A percentile compares a stretch with the other conserved stretches of the same genome.
phyloP scores from a whole-genome alignment of 2,113 vertebrate species.

The Oreotrochilus melanogaster region DNA sequence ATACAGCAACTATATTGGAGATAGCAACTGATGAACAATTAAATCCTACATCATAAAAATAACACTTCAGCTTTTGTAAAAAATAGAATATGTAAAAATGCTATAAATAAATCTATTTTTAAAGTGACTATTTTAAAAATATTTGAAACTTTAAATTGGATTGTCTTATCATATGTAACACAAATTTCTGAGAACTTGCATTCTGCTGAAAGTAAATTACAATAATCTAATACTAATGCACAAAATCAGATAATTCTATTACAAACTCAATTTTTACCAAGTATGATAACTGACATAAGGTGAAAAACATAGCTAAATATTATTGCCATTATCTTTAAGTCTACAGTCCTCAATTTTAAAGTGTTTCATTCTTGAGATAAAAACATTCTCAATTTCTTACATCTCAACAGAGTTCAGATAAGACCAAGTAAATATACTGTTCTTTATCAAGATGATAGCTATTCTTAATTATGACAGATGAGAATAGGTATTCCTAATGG shows the following conservation, averaged over 20 bases:
- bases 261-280: background rate
- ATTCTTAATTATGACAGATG: background rate
- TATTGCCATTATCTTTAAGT: background rate
- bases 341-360: background rate
- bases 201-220: background rate
- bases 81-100: background rate
- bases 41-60: background rate
- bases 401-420: background rate
- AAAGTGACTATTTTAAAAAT: background rate
- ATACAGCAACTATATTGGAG: background rate
- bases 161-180: background rate
- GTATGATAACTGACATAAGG: background rate
- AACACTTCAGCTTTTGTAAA: fast-evolving
- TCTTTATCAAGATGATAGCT: background rate
- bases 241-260: background rate
- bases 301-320: background rate
- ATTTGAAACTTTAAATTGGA: background rate
- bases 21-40: background rate
- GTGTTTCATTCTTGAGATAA: background rate
- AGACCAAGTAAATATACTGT: background rate
- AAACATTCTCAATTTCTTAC: background rate
- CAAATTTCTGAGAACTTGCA: background rate
- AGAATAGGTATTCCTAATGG: background rate
- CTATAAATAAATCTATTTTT: background rate
- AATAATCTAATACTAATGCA: background rate